These are phyloP conservation scores for Clepsis dumicolana DNA, from an alignment of 2,888 invertebrate species.

Conservation along the genomic window DNA sequence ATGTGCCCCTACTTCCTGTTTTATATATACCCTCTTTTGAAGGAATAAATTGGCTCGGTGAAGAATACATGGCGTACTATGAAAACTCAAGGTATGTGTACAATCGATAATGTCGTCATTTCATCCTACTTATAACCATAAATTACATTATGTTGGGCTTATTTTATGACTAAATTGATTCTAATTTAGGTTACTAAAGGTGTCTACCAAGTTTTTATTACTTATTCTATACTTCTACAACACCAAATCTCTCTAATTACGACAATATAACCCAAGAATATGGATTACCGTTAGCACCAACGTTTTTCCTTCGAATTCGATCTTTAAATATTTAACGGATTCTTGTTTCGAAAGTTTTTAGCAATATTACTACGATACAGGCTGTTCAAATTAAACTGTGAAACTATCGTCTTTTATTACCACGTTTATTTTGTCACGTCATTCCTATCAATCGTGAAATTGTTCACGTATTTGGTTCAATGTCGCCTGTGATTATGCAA, in stretches of 20 bases:
- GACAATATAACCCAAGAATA: constrained; percentile 13
- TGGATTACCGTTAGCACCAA: constrained; percentile 66
- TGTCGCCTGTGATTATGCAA: constrained; percentile 58
- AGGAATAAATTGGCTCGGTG: constrained; percentile 18
- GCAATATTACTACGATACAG: constrained; percentile 16
- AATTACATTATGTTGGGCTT: constrained; percentile 34
- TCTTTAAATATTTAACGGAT: constrained; percentile 84
- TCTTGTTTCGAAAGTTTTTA: constrained; percentile 67
- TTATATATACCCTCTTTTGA: constrained; percentile 30
- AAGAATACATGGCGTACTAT: constrained; percentile 70
- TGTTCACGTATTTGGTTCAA: constrained; percentile 49
- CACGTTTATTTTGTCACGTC: constrained; percentile 34
- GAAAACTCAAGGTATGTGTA: constrained; percentile 77
- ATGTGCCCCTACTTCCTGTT: constrained; percentile 33
- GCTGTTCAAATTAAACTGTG: constrained; percentile 1
- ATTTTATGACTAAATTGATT: constrained; percentile 17
- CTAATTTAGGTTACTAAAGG: neutral
- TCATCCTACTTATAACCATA: constrained; percentile 65
- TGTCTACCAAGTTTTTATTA: neutral
- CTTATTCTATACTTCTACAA: neutral
- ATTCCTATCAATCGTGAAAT: constrained; percentile 29
- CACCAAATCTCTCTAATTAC: constrained; percentile 23
- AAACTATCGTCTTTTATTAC: constrained; percentile 5
- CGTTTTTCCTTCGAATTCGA: constrained; percentile 83
- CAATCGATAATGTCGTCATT: constrained; percentile 81